Conservation (phyloP, 2,888 invertebrate genomes). For the Pseudeuparius sepicola region DNA sequence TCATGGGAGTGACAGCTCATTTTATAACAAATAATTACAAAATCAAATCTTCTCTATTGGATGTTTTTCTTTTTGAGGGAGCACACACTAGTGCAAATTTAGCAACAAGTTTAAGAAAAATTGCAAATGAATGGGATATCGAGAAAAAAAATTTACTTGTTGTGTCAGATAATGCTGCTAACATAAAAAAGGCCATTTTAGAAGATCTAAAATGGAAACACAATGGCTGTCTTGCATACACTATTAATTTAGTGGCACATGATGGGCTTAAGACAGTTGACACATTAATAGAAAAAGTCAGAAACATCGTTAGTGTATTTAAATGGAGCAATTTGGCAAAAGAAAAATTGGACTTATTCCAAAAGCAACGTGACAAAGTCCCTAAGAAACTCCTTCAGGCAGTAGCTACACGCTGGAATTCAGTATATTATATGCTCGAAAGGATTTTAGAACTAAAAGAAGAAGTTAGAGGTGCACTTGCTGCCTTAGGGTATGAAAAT, state of each 20-base stretch:
- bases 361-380: conserved; percentile 11
- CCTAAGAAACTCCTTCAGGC: conserved; percentile 18
- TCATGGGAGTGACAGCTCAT: conserved; percentile 4
- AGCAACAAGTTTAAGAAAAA: background rate
- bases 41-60: conserved; percentile 5
- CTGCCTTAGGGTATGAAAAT: conserved; percentile 15
- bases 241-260: conserved; percentile 22
- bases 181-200: conserved; percentile 18
- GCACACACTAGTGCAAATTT: conserved; percentile 6
- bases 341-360: conserved; percentile 10
- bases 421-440: conserved; percentile 19
- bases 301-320: conserved; percentile 20
- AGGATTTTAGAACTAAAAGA: conserved; percentile 16
- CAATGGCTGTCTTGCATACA: conserved; percentile 24
- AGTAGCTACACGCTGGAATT: conserved; percentile 18
- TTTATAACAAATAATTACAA: conserved; percentile 7
- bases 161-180: conserved; percentile 6
- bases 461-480: conserved; percentile 17
- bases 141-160: conserved; percentile 1
- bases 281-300: background rate
- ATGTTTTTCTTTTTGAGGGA: conserved; percentile 6
- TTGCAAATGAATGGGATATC: conserved; percentile 2
- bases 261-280: conserved; percentile 12
- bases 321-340: conserved; percentile 14
- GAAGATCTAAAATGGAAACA: conserved; percentile 20